Evolutionary conservation across 2,888 invertebrate genomes (phyloP), one percentile per base, ranked within the genome.

Genomic region (Panorpa germanica): DNA sequence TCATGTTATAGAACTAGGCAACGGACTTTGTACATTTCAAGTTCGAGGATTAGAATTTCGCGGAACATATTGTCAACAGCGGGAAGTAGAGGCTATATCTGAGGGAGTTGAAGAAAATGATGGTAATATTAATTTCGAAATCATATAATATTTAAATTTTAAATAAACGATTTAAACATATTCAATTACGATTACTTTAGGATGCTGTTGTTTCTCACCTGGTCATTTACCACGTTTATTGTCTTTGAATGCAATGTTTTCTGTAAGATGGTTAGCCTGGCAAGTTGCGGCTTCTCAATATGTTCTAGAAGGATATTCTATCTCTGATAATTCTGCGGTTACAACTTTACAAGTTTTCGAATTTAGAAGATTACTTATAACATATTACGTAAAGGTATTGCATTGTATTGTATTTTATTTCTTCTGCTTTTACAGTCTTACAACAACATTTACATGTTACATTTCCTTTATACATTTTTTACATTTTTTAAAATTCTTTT

Each of bases 291-390:
- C 85, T 25, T 77, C 90, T n/a, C 85, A 93, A 47, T 98, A 96
- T 54, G 85, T 98, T 31, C 68, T 99, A 16, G 96, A 98, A 56
- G 98, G 96, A 0, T 98, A 99, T 59, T 90, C 88, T 41, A 96
- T 99, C 45, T 83, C 88, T 2, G 96, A 98, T 57, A 98, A 96
- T 61, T 81, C 83, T 45, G 96, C 95, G 23, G 81, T 82, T 17
- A 88, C 93, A 39, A 91, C 96, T 73, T 65, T 98, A 38, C 95
- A 96, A 59, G 88, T 93, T 8, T 96, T 90, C 53, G 96, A 98
- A 57, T 85, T 96, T 48, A 61, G 98, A 27, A 93, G 93, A 59
- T 83, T 95, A 39, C 68, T 98, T 41, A 86, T 98, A 43, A 90
- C 91, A 1, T 93, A 95, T 50, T 98, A 95, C 47, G 88, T 98